A percentile compares a stretch with the other conserved stretches of the same genome.
These are phyloP conservation scores for Chrysochloris asiatica DNA, from an alignment of 2,113 vertebrate species.

Conservation along the genomic window DNA sequence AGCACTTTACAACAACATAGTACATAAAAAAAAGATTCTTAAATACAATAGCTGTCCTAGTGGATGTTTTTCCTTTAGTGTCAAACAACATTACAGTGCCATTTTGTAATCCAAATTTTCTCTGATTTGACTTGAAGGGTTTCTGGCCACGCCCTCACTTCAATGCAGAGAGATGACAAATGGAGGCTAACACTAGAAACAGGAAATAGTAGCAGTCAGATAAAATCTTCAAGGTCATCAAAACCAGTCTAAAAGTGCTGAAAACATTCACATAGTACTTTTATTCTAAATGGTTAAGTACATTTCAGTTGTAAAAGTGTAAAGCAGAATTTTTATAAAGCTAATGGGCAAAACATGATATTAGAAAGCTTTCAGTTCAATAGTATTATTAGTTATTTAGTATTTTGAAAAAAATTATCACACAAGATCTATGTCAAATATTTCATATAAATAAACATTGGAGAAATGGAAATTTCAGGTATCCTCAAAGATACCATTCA, in stretches of 20 bases:
- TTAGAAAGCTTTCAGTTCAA: constrained; percentile 34
- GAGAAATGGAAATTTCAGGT: constrained; percentile 40
- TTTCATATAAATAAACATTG: constrained; percentile 50
- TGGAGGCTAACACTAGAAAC: not conserved
- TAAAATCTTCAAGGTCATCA: constrained; percentile 8
- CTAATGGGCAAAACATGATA: not conserved
- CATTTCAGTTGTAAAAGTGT: not conserved
- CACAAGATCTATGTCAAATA: constrained; percentile 18
- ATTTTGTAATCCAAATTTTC: constrained; percentile 35
- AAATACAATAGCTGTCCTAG: constrained; percentile 3
- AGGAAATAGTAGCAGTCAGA: constrained; percentile 25
- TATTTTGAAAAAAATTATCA: constrained; percentile 56
- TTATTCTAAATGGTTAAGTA: not conserved
- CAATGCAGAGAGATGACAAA: not conserved
- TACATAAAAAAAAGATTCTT: constrained; percentile 15
- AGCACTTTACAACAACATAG: too few relatives aligned
- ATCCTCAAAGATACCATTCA: constrained; percentile 25
- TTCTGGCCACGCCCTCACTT: not conserved
- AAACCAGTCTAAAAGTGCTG: not conserved
- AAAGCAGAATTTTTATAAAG: constrained; percentile 39
- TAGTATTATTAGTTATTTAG: constrained; percentile 29
- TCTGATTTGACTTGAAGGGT: not conserved
- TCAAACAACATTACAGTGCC: not conserved
- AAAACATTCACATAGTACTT: not conserved
- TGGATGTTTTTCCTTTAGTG: constrained; percentile 20